phyloP scores from a whole-genome alignment of 1,140 invertebrate genomes.

The Drosophila dunni region DNA sequence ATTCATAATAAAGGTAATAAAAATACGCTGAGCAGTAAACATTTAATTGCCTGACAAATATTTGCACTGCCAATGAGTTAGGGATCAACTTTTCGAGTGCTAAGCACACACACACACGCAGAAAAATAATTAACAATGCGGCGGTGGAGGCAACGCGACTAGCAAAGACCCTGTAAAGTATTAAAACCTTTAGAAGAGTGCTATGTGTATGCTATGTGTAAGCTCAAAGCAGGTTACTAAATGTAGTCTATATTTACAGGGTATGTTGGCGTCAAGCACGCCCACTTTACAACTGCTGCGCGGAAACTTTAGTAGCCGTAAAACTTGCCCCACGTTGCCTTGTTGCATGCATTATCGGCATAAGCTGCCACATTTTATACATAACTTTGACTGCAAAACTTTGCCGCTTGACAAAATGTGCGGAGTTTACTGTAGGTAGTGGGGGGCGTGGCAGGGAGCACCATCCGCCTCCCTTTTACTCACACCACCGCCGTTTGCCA shows the following conservation, averaged over 20 bases:
- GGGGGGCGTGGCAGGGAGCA: not conserved
- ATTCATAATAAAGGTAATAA: slow-evolving; percentile 56
- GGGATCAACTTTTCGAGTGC: slow-evolving; percentile 51
- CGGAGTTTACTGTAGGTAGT: not conserved
- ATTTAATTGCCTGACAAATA: slow-evolving; percentile 77
- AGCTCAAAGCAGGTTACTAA: too few species aligned
- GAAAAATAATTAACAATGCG: slow-evolving; percentile 14
- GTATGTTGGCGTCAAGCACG: not conserved
- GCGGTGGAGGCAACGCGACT: not conserved
- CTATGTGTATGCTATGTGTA: too few species aligned
- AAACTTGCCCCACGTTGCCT: slow-evolving; percentile 39
- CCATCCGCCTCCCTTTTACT: not conserved
- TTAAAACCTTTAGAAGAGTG: too few species aligned
- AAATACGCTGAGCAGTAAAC: slow-evolving; percentile 50
- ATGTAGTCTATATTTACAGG: not conserved
- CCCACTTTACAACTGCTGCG: slow-evolving; percentile 1
- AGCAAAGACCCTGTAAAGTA: not conserved
- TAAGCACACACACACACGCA: slow-evolving; percentile 2
- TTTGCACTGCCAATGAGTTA: slow-evolving; percentile 65
- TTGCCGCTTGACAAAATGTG: slow-evolving; percentile 71
- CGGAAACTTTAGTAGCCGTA: slow-evolving; percentile 65
- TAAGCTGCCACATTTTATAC: slow-evolving; percentile 65
- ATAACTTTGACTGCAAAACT: slow-evolving; percentile 75
- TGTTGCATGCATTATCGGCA: slow-evolving; percentile 70
- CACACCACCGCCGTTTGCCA: not conserved